Evolutionary conservation across 1,140 invertebrate species (phyloP).

Genomic region (Charaxes varanes): DNA sequence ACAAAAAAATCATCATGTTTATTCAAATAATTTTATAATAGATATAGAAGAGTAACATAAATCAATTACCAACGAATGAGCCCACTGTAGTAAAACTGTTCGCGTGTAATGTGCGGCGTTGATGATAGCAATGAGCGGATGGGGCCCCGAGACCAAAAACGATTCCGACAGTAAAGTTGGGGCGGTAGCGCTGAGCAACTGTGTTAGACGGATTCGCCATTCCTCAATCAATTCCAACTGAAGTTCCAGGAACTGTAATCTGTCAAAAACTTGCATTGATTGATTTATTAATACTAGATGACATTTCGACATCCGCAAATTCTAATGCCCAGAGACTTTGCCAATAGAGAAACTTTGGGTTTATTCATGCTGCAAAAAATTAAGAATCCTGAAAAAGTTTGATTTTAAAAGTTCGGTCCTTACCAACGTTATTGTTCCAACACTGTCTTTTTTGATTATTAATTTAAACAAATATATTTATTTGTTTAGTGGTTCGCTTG

Average conservation of each 20-base stretch:
- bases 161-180: conserved; percentile 26
- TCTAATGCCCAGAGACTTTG: too few species aligned
- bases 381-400: neutral
- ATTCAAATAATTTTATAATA: too few species aligned
- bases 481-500: too few species aligned
- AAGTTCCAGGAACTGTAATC: conserved; percentile 89
- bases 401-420: neutral
- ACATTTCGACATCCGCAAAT: too few species aligned
- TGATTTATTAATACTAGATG: too few species aligned
- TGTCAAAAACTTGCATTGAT: conserved; percentile 50
- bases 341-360: too few species aligned
- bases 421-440: too few species aligned
- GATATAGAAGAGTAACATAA: too few species aligned
- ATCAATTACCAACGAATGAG: conserved; percentile 85
- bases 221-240: conserved; percentile 94
- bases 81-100: conserved; percentile 90
- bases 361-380: neutral
- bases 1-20: too few species aligned
- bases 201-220: conserved; percentile 86
- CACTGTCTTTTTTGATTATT: too few species aligned
- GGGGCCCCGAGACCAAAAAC: conserved; percentile 57
- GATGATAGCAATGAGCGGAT: conserved; percentile 78
- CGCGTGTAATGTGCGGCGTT: conserved; percentile 90
- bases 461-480: too few species aligned
- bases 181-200: conserved; percentile 72